Percentiles rank a stretch among this genome's conserved stretches.
Evolutionary conservation across 2,888 invertebrate genomes (phyloP).

Genomic region (Drosophila melanosoma): DNA sequence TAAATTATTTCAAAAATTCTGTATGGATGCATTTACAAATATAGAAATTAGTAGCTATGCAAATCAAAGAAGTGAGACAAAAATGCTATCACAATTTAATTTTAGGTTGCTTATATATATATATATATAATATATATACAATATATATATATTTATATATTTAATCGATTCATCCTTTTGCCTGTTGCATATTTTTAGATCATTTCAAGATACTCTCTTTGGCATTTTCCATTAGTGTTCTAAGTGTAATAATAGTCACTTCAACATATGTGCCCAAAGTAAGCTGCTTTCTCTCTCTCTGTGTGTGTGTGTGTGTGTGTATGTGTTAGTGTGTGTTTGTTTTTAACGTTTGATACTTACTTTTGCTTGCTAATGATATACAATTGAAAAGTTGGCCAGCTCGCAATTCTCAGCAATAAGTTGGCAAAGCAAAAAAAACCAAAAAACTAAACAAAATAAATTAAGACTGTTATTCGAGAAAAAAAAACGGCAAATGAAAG

Average conservation of each 20-base stretch:
- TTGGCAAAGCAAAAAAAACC: constrained; percentile 37
- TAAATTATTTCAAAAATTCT: too few relatives aligned
- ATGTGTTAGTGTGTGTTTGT: constrained; percentile 38
- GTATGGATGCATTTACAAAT: neutral
- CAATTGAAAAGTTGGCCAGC: constrained; percentile 48
- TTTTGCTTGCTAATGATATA: constrained; percentile 45
- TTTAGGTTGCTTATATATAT: neutral
- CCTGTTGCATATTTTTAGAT: neutral
- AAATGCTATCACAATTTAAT: neutral
- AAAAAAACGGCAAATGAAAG: neutral
- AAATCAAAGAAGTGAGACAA: neutral
- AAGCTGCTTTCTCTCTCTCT: constrained; percentile 6
- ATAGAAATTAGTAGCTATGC: neutral
- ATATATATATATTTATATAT: constrained; percentile 13
- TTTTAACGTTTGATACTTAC: constrained; percentile 41
- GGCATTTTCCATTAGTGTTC: neutral
- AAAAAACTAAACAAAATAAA: constrained; percentile 26
- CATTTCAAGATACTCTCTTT: neutral
- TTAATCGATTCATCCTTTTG: neutral
- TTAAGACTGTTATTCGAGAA: neutral
- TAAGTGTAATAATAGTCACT: constrained; percentile 20
- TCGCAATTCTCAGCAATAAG: constrained; percentile 33
- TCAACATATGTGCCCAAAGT: constrained; percentile 47
- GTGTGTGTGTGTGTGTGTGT: constrained; percentile 13
- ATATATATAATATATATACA: neutral